Base-by-base conservation (phyloP, 2,113 vertebrate species). In the Callospermophilus lateralis region DNA sequence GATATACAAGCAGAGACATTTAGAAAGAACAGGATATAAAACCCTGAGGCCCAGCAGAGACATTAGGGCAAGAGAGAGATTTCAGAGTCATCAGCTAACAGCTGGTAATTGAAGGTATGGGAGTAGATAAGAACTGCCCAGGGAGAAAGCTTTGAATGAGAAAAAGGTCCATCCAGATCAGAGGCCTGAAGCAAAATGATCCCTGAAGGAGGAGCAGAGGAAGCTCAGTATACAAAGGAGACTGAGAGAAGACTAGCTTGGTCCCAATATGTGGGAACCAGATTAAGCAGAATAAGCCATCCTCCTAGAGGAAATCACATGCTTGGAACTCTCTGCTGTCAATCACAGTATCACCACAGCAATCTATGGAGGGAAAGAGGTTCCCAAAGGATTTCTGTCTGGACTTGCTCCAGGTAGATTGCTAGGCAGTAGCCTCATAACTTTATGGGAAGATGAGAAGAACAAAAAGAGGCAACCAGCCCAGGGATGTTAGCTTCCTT, bases 11-110 rank as follows among this genome's bases (percentile, higher is more conserved):
- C 61, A 74, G 37, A 87, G 80, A 45, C 83, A 34, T 85, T 58
- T 76, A 85, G 81, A 90, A 76, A 86, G 61, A 90, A 22, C 19
- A 90, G 53, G 48, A 79, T 53, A 70, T 73, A 78, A 92, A 96
- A 67, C 55, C 34, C 83, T 34, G 48, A 95, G 58, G 83, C 61
- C 53, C 39, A 78, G 67, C 11, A 34, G 58, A 77, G 26, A 80
- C 32, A 61, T 48, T 20, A 88, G 81, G 86, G 63, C 39, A 85
- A 92, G 55, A 95, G 74, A 79, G 0, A 67, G 67, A 89, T 83
- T 37, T 22, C 5, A 37, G 26, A 80, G 77, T 90, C 63, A 63
- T 85, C n/a, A 48, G 81, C 42, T 51, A 90, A 90, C 8, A 48
- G n/a, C 17, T 89, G 68, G 37, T 76, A 94, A 84, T 11, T 58